Conservation (phyloP, 1,140 invertebrate genomes). For the Eurosta solidaginis region DNA sequence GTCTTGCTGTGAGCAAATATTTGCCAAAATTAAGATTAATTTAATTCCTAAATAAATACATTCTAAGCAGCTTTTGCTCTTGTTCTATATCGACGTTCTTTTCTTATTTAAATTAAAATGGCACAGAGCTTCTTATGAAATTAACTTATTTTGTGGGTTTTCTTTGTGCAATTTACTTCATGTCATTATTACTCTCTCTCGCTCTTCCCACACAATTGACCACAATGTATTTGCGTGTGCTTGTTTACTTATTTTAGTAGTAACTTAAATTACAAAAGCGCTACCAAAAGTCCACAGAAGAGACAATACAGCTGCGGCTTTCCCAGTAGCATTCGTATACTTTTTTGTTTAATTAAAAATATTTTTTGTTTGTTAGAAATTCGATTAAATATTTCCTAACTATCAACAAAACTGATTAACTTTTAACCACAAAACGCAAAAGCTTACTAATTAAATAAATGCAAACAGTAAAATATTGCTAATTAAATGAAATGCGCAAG, state of each 20-base stretch:
- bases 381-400: too few species aligned
- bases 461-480: not conserved
- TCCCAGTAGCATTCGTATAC: not conserved
- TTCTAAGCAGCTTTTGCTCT: too few species aligned
- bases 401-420: slow-evolving; percentile 4
- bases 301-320: not conserved
- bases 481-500: not conserved
- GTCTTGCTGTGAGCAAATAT: too few species aligned
- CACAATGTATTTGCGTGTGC: not conserved
- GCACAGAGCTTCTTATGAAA: too few species aligned
- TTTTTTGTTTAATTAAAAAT: not conserved
- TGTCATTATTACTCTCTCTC: not conserved
- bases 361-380: not conserved
- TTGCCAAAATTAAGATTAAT: too few species aligned
- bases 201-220: not conserved
- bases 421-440: not conserved
- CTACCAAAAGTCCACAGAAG: not conserved
- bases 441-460: slow-evolving; percentile 11
- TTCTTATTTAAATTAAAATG: too few species aligned
- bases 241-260: not conserved
- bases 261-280: slow-evolving; percentile 17
- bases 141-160: too few species aligned
- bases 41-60: too few species aligned
- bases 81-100: too few species aligned
- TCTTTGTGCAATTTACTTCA: not conserved